Evolutionary conservation across 1,140 invertebrate genomes (phyloP), one percentile per base, ranked within the genome.

Genomic region (Uloborus diversus): DNA sequence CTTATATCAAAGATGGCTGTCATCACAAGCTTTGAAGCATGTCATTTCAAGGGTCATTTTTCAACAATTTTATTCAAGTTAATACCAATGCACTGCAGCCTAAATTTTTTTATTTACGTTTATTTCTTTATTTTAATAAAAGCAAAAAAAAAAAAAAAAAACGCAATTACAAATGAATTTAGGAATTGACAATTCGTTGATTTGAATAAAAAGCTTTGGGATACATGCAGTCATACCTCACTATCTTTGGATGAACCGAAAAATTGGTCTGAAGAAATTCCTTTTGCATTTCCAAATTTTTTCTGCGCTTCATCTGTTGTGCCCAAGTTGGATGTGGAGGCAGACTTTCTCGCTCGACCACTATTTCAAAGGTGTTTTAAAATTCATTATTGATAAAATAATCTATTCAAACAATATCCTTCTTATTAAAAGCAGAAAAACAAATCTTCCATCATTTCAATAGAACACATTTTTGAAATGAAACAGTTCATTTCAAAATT

Each of bases 221-320:
- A 59, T 61, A 80, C 53, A 64, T 35, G 30, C 62, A 84, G 85
- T 86, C 5, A 49, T 85, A 90, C 89, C 84, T 94, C 93, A 82
- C 88, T 88, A 85, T 91, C 91, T 80, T 88, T 86, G 82, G 90
- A 90, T 81, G 94, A 93, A 3, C 92, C 92, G 86, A 98, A 98
- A 88, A 92, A 99, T 88, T 98, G 96, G 85, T 97, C 95, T 0
- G 97, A 99, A 75, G 96, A 98, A 83, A 99, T 99, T 2, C 96
- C 93, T 88, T 99, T 99, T 4, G 97, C 96, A 84, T 93, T 92
- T 27, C 94, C 96, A 87, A 98, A 99, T 88, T 98, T 98, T 85
- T 95, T 94, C 84, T 96, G 94, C 13, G 95, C 96, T 79, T 92
- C 91, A 80, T 91, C 90, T 32, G 65, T 37, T 53, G 20, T 57